Evolutionary conservation across 2,113 vertebrate genomes (phyloP), one percentile per base, ranked within the genome.

Genomic region (Nansenia antarctica): DNA sequence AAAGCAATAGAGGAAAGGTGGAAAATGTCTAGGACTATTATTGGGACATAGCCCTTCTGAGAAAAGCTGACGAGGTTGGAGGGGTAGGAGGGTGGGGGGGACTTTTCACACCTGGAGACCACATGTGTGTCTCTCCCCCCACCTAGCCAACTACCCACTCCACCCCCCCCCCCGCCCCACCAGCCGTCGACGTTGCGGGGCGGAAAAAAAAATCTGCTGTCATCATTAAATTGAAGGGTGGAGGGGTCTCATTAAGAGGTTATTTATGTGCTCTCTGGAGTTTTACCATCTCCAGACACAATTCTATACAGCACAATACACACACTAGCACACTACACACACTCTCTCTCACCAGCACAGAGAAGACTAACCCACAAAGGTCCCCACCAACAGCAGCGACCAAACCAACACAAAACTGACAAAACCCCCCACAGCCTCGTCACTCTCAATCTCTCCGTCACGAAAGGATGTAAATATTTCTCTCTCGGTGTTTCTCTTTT

Each of bases 201-300:
- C 42, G 61, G 20, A 31, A 59, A 29, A 27, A 74, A n/a, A n/a
- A n/a, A n/a, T n/a, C n/a, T n/a, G 49, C 67, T 72, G 82, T 88
- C 88, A 88, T 89, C 87, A 87, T 81, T 86, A 87, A 83, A 70
- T 52, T 27, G 61, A 47, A 83, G 79, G 85, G 86, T 76, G 85
- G 79, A 82, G 83, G 80, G 73, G 81, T n/a, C 85, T 91, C 88
- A 87, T 90, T 88, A 90, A 87, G 90, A 77, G 74, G 75, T 88
- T 90, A 92, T 91, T 91, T 89, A 90, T 91, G 83, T 84, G 82
- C 76, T 81, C 70, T 78, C 82, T 85, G 80, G 81, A 80, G 85
- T 87, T 90, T 91, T 89, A 90, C 88, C 75, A 81, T 84, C 79
- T 81, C 84, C 83, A 88, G 83, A 89, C 80, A 26, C 37, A 61